phyloP scores from a whole-genome alignment of 2,113 vertebrate genomes.

The Rhadina sibilatrix region DNA sequence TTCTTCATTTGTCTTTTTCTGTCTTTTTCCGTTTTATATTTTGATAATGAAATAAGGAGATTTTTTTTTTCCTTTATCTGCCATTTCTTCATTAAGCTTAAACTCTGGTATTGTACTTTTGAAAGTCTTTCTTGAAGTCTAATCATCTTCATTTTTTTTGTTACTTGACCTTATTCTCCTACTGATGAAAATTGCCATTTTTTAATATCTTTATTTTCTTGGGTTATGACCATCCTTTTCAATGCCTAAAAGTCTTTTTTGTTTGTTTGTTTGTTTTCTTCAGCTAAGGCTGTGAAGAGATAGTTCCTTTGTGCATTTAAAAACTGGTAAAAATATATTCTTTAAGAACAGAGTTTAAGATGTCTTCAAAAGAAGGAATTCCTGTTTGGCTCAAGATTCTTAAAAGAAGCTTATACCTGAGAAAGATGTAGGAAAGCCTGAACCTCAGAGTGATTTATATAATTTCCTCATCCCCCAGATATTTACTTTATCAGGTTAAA shows the following conservation, averaged over 20 bases:
- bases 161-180: neutral
- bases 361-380: neutral
- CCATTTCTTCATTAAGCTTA: neutral
- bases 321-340: neutral
- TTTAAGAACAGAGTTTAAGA: neutral
- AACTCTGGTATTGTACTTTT: neutral
- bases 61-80: neutral
- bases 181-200: neutral
- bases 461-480: neutral
- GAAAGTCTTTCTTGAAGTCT: neutral
- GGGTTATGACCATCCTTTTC: neutral
- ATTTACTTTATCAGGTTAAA: neutral
- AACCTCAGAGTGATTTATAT: neutral
- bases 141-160: neutral
- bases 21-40: neutral
- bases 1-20: neutral
- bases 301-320: neutral
- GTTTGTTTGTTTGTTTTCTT: neutral
- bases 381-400: neutral
- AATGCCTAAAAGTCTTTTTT: neutral
- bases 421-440: neutral
- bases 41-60: neutral
- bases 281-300: neutral
- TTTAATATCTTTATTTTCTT: neutral
- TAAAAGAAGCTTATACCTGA: neutral